These are phyloP conservation scores for Aphelinus atriplicis DNA, from an alignment of 1,140 invertebrate genomes.

Conservation along the genomic window DNA sequence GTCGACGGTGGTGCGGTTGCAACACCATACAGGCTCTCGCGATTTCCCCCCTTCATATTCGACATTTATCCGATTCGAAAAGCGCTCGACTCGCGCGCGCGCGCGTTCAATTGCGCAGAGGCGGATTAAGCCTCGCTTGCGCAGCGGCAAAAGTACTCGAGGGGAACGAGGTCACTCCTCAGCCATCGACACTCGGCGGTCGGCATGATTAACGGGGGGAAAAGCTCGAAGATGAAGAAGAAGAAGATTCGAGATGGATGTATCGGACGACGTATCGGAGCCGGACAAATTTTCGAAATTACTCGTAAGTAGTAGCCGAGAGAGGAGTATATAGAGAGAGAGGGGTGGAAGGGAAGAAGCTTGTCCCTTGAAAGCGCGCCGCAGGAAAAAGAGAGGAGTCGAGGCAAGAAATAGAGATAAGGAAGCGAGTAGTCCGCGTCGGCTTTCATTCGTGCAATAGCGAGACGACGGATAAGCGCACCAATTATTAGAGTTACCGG, in stretches of 20 bases:
- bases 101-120: not conserved
- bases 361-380: no score
- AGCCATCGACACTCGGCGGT: no score
- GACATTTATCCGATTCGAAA: conserved; percentile 18
- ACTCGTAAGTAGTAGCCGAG: not conserved
- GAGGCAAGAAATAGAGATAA: no score
- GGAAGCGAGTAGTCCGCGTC: not conserved
- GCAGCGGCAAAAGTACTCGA: not conserved
- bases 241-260: conserved; percentile 30
- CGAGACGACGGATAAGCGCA: conserved; percentile 52
- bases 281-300: no score
- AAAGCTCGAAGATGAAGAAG: not conserved
- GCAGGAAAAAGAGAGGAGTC: no score
- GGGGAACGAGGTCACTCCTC: no score
- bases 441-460: conserved; percentile 24
- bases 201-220: not conserved
- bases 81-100: not conserved
- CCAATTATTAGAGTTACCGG: conserved; percentile 58
- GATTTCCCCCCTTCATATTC: not conserved
- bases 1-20: no score
- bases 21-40: no score
- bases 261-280: conserved; percentile 3
- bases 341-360: no score
- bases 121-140: not conserved
- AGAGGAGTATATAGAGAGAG: conserved; percentile 12